phyloP scores from a whole-genome alignment of 2,113 vertebrate genomes.

The Canis aureus region DNA sequence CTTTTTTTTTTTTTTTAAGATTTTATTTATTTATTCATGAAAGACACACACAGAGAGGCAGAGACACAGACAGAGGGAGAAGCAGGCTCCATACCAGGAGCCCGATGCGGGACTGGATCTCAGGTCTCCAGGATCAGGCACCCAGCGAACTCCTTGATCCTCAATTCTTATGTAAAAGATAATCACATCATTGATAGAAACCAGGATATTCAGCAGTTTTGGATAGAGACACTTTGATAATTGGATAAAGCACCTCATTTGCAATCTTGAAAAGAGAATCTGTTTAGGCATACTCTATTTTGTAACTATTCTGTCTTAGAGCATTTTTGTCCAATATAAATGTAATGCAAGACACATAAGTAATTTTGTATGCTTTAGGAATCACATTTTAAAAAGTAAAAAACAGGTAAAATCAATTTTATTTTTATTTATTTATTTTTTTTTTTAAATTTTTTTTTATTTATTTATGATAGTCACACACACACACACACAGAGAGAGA shows the following conservation, averaged over 20 bases:
- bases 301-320: not conserved
- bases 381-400: slow-evolving; percentile 10
- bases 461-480: too few species aligned
- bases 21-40: too few species aligned
- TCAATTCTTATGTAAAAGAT: not conserved
- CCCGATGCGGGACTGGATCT: too few species aligned
- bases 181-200: slow-evolving; percentile 9
- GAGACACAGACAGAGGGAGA: too few species aligned
- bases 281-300: slow-evolving; percentile 11
- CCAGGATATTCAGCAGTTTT: not conserved
- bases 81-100: too few species aligned
- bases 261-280: slow-evolving; percentile 29
- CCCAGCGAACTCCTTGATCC: not conserved
- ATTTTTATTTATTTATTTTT: too few species aligned
- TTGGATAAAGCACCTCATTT: not conserved
- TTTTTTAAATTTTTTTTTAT: too few species aligned
- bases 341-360: not conserved
- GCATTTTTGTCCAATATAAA: not conserved
- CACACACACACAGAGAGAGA: too few species aligned
- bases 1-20: not conserved
- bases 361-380: slow-evolving; percentile 36
- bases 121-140: too few species aligned
- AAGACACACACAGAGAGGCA: too few species aligned
- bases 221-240: slow-evolving; percentile 4
- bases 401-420: not conserved